Percentiles rank a stretch among this genome's conserved stretches.
phyloP scores from a whole-genome alignment of 2,113 vertebrate species.

The Megaleporinus macrocephalus region DNA sequence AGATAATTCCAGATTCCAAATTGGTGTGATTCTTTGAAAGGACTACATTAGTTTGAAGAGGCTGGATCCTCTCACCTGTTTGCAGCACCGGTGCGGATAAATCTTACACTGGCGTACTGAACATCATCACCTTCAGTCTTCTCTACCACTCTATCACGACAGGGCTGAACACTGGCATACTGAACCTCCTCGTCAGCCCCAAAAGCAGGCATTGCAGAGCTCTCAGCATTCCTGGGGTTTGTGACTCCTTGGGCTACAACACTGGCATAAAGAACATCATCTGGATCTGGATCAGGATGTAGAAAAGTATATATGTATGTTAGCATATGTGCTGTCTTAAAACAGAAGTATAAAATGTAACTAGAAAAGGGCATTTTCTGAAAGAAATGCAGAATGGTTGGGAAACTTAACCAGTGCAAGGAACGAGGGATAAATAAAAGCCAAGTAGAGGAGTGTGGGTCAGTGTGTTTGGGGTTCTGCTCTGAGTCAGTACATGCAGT shows the following conservation, averaged over 20 bases:
- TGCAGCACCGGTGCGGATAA: background rate
- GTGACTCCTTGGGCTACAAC: no score
- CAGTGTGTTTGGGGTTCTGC: no score
- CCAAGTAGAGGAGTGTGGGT: no score
- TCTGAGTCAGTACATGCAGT: no score
- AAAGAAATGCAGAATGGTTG: no score
- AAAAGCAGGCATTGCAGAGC: background rate
- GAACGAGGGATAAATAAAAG: no score
- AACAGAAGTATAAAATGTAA: background rate
- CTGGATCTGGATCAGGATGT: background rate
- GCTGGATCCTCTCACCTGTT: background rate
- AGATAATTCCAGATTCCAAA: no score
- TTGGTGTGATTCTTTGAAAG: no score
- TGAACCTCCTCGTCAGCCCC: background rate
- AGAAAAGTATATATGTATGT: no score
- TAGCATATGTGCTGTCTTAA: background rate
- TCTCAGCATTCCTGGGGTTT: background rate
- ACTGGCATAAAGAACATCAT: background rate
- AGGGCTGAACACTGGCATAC: background rate
- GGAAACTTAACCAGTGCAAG: no score
- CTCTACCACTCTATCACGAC: background rate
- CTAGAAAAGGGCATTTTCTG: no score
- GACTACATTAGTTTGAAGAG: no score
- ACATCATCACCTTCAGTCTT: background rate
- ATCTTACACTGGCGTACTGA: background rate